Conservation (phyloP, 2,113 vertebrate genomes). For the Sialia sialis region DNA sequence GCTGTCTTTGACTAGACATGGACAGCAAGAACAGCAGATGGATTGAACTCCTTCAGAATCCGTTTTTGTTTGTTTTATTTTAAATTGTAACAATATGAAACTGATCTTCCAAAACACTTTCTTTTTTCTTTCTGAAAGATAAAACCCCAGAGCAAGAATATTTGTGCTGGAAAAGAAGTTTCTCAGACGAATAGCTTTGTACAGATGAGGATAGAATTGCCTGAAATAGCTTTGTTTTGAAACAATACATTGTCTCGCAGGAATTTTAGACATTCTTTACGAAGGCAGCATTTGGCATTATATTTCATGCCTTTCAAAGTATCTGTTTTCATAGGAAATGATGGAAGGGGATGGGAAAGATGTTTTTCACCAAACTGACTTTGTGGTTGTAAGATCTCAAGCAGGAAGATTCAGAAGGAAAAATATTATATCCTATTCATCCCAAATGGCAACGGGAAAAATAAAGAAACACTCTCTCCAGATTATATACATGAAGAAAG, state of each 20-base stretch:
- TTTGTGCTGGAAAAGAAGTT: neutral
- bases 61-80: constrained; percentile 48
- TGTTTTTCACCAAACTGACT: neutral
- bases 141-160: constrained; percentile 26
- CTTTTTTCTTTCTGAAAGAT: constrained; percentile 24
- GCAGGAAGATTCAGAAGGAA: neutral
- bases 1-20: neutral
- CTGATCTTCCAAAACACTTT: constrained; percentile 32
- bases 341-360: neutral
- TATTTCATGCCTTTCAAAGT: constrained; percentile 26
- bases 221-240: constrained; percentile 57
- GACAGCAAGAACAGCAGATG: neutral
- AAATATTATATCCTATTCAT: neutral
- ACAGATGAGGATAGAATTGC: constrained; percentile 20
- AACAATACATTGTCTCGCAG: constrained; percentile 8
- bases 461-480: neutral
- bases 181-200: neutral
- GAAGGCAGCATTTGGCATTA: constrained; percentile 7
- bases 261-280: constrained; percentile 31
- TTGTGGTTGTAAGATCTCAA: neutral
- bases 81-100: constrained; percentile 18
- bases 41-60: neutral
- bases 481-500: neutral
- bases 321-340: constrained; percentile 28
- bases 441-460: neutral